Evolutionary conservation across 2,113 vertebrate genomes (phyloP).

Genomic region (Numenius arquata): DNA sequence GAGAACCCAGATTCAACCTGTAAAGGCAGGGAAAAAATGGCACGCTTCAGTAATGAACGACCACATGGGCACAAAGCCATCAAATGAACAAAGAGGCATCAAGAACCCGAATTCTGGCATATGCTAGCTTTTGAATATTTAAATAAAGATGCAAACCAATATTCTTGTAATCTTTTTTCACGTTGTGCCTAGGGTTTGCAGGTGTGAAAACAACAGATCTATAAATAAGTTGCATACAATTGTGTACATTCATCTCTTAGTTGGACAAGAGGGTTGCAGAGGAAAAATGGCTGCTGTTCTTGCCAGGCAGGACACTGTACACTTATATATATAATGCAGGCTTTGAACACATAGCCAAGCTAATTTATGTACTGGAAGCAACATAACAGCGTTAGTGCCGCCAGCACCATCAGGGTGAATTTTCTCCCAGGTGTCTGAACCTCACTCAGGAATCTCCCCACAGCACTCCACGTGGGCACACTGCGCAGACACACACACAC

Average conservation of each 20-base stretch:
- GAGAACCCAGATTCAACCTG: not conserved
- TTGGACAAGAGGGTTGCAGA: not conserved
- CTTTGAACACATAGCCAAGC: not conserved
- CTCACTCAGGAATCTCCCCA: not conserved
- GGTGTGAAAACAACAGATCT: not conserved
- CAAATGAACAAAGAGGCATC: not conserved
- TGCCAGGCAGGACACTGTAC: not conserved
- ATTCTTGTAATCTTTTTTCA: not conserved
- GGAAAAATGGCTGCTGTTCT: not conserved
- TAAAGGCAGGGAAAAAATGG: not conserved
- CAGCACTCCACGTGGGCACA: fast-evolving
- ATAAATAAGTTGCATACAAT: not conserved
- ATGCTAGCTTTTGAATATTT: not conserved
- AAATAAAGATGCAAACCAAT: not conserved
- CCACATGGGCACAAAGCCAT: not conserved
- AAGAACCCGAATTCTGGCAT: not conserved
- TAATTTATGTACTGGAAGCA: not conserved
- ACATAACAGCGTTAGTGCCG: not conserved
- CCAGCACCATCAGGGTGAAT: not conserved
- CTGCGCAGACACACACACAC: not conserved
- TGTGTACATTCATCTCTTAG: not conserved
- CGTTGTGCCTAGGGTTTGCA: not conserved
- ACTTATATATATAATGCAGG: not conserved
- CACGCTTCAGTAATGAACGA: not conserved
- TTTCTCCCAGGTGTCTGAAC: not conserved